These are phyloP conservation scores for Sturnira hondurensis DNA, from an alignment of 2,113 vertebrate species.

Conservation along the genomic window DNA sequence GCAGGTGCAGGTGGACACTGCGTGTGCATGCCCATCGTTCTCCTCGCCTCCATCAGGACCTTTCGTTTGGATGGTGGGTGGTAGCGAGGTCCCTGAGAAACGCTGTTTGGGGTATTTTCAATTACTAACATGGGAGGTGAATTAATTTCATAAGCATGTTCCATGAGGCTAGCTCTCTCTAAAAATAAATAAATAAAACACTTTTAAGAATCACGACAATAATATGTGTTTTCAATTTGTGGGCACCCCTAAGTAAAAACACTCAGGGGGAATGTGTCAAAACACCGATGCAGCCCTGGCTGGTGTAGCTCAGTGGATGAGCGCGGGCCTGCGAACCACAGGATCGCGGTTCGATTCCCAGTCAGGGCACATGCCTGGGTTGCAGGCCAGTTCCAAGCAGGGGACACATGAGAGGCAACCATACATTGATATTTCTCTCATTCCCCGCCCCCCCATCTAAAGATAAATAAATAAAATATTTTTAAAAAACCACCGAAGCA, in stretches of 20 bases:
- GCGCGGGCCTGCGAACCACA: no score
- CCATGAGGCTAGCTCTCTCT: neutral
- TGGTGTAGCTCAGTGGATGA: no score
- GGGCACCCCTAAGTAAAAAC: neutral
- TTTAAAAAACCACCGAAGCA: fast-evolving
- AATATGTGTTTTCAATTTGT: fast-evolving
- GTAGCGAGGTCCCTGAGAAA: neutral
- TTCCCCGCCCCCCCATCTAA: no score
- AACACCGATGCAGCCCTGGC: fast-evolving
- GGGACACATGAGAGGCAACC: no score
- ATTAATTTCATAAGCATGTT: neutral
- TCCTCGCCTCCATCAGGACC: neutral
- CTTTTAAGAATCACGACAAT: neutral
- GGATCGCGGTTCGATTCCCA: no score
- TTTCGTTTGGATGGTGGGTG: neutral
- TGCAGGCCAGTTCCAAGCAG: no score
- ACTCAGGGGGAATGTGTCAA: fast-evolving
- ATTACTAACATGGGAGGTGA: neutral
- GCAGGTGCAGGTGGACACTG: neutral
- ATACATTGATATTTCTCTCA: no score
- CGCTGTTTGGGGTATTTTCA: neutral
- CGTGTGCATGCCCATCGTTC: neutral
- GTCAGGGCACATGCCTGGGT: no score
- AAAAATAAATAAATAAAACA: no score
- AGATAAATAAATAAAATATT: no score